Base-by-base conservation (phyloP, 1,140 invertebrate species). In the Myzus persicae region DNA sequence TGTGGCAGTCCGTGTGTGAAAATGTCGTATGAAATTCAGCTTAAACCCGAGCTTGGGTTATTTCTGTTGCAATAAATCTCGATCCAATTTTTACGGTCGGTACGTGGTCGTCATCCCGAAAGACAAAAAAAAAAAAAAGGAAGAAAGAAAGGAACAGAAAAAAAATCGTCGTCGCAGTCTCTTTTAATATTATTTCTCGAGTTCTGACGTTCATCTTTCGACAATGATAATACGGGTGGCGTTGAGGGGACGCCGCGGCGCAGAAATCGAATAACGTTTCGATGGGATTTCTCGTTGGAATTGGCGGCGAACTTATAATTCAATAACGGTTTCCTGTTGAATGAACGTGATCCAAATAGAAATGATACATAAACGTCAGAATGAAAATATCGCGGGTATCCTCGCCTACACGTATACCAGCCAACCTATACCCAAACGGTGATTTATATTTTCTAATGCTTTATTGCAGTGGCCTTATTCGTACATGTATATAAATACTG, bases 331-430 rank as follows among this genome's bases (percentile, higher is more conserved):
- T 90, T 90, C 89, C 89, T 42, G 89, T 90, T 90, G 89, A 90
- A 90, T 90, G 89, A 67, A 90, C 89, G 89, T 90, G 89, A 90
- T 90, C 89, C 89, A 90, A 90, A 90, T 90, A 90, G 54, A 90
- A 90, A 90, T 90, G 89, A 90, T 90, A 90, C 88, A 89, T 89
- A 54, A 89, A 89, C 89, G 89, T 90, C 89, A 90, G 42, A 90
- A 90, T 90, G 89, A 42, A 90, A 90, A 90, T 90, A 90, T 90
- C 89, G 89, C 89, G 89, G 89, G 59, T 90, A 44, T 42, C 31
- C 38, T 67, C 89, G 54, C 14, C 20, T 24, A 40, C 40, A 84
- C 24, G 5, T 9, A 36, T 9, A 2, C 48, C 46, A 48, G 18
- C 46, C 8, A 1, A 11, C 46, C 46, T 1, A 51, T 6, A 51